A percentile compares a stretch with the other conserved stretches of the same genome.
These are phyloP conservation scores for Tapirus indicus DNA, from an alignment of 2,797 vertebrate species.

Conservation along the genomic window DNA sequence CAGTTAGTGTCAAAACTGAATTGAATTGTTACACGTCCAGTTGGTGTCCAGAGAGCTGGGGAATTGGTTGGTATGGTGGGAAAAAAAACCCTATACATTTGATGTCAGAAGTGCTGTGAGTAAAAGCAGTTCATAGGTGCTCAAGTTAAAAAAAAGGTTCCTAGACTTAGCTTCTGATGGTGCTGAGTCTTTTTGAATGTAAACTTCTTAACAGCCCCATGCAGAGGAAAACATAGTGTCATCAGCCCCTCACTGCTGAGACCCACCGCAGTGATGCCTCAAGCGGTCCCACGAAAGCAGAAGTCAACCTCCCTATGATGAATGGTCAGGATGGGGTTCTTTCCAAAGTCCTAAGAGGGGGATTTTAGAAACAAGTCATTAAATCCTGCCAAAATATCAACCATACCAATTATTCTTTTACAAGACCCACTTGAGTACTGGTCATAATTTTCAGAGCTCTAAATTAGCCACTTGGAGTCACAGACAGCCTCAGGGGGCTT, in stretches of 20 bases:
- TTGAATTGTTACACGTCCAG: neutral
- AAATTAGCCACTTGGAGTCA: neutral
- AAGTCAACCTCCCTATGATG: conserved; percentile 64
- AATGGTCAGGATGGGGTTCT: conserved; percentile 69
- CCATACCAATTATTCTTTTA: conserved; percentile 42
- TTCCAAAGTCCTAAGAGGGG: conserved; percentile 63
- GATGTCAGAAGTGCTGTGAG: neutral
- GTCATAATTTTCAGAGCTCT: conserved; percentile 30
- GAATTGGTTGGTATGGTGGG: neutral
- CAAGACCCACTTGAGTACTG: neutral
- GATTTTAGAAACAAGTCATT: conserved; percentile 66
- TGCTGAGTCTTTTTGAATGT: neutral
- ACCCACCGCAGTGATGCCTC: neutral
- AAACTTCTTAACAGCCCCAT: neutral
- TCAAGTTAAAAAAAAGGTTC: neutral
- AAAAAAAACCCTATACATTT: neutral
- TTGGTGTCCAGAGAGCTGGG: neutral
- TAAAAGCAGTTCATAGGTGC: neutral
- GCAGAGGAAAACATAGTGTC: neutral
- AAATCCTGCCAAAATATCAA: conserved; percentile 49
- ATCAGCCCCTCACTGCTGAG: neutral
- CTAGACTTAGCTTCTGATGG: neutral
- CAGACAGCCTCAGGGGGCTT: conserved; percentile 14
- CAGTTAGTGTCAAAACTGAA: neutral
- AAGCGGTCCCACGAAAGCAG: conserved; percentile 53